phyloP scores from a whole-genome alignment of 1,140 invertebrate species.

The Drosophila micromelanica region DNA sequence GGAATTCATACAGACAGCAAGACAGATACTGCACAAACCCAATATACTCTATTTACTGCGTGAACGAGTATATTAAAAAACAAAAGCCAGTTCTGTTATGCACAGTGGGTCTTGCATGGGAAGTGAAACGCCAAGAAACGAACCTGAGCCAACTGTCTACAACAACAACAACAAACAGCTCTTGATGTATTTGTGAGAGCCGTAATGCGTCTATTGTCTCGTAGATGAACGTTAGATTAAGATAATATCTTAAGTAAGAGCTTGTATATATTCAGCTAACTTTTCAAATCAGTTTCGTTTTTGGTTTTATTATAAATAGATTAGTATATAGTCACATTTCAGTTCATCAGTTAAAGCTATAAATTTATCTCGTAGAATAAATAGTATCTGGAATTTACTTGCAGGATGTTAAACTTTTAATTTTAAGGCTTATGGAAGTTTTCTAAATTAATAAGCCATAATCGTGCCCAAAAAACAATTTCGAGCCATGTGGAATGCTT shows the following conservation, averaged over 20 bases:
- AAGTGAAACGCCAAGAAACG: conserved; percentile 20
- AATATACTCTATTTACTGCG: too few species aligned
- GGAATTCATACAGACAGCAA: too few species aligned
- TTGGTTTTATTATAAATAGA: conserved; percentile 42
- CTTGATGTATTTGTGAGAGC: conserved; percentile 1
- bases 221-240: conserved; percentile 32
- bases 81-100: conserved; percentile 72
- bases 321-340: conserved; percentile 23
- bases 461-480: too few species aligned
- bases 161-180: conserved; percentile 4
- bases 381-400: too few species aligned
- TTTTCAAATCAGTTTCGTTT: conserved; percentile 14
- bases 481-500: too few species aligned
- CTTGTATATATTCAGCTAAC: conserved; percentile 16
- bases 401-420: too few species aligned
- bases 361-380: too few species aligned
- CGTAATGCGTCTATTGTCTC: conserved; percentile 45
- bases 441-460: too few species aligned
- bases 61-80: neutral
- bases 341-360: too few species aligned
- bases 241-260: conserved; percentile 64
- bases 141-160: conserved; percentile 44
- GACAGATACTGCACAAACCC: neutral
- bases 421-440: too few species aligned
- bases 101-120: conserved; percentile 56